Conservation (phyloP, 2,113 vertebrate species). For the Neodontobutis hainanensis region DNA sequence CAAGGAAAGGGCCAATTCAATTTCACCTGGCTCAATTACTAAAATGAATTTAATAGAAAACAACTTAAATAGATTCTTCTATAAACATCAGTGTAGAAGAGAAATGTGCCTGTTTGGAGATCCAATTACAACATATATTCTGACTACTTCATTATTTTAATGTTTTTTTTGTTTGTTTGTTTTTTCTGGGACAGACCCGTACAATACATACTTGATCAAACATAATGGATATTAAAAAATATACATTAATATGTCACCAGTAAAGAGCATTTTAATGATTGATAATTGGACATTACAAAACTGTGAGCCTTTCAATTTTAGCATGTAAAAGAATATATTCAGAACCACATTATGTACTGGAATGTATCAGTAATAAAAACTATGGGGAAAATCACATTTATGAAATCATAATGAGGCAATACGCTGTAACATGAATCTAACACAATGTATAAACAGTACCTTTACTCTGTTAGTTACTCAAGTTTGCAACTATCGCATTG, state of each 20-base stretch:
- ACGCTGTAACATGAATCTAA: no score
- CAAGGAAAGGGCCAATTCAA: constrained; percentile 44
- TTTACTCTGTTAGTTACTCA: no score
- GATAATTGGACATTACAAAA: constrained; percentile 9
- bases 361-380: no score
- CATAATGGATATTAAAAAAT: constrained; percentile 60
- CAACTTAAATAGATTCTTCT: constrained; percentile 39
- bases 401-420: no score
- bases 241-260: constrained; percentile 49
- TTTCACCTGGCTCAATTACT: constrained; percentile 54
- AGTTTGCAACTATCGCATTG: constrained; percentile 17
- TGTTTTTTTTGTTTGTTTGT: background rate
- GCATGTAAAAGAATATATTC: no score
- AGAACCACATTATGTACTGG: no score
- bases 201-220: constrained; percentile 62
- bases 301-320: background rate
- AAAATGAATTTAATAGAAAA: constrained; percentile 61
- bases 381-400: no score
- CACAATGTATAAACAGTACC: no score
- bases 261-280: constrained; percentile 29
- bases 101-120: constrained; percentile 32
- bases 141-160: background rate
- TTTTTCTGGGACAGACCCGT: constrained; percentile 14
- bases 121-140: constrained; percentile 40
- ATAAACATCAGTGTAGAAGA: constrained; percentile 33